phyloP scores from a whole-genome alignment of 2,888 invertebrate species.

The Tetramorium bicarinatum region DNA sequence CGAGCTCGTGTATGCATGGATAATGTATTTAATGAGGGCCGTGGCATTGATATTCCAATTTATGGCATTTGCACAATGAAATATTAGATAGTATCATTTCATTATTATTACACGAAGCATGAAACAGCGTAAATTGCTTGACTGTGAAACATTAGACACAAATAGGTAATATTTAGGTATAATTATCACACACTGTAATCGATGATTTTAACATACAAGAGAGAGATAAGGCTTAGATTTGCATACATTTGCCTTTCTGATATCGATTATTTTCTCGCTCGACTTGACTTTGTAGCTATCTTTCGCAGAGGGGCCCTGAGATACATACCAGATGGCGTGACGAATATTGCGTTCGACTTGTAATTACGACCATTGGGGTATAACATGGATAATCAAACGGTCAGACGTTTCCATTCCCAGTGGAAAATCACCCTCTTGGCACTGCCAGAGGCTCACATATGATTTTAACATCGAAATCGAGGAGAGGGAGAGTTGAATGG shows the following conservation, averaged over 20 bases:
- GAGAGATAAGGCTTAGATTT: neutral
- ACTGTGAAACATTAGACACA: neutral
- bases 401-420: conserved; percentile 75
- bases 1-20: neutral
- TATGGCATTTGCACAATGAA: neutral
- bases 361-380: conserved; percentile 74
- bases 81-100: neutral
- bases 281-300: conserved; percentile 36
- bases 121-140: neutral
- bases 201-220: neutral
- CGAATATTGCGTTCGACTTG: conserved; percentile 76
- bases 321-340: conserved; percentile 77
- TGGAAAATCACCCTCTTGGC: conserved; percentile 63
- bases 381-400: conserved; percentile 72
- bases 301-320: conserved; percentile 50
- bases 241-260: neutral
- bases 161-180: neutral
- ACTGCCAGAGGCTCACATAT: conserved; percentile 53
- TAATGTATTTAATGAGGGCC: conserved; percentile 27
- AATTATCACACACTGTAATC: neutral
- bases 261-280: conserved; percentile 36
- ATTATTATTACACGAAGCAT: neutral
- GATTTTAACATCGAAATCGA: conserved; percentile 54
- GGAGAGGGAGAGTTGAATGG: conserved; percentile 58
- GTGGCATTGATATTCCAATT: conserved; percentile 8